phyloP scores from a whole-genome alignment of 2,797 vertebrate genomes.

The Vultur gryphus region DNA sequence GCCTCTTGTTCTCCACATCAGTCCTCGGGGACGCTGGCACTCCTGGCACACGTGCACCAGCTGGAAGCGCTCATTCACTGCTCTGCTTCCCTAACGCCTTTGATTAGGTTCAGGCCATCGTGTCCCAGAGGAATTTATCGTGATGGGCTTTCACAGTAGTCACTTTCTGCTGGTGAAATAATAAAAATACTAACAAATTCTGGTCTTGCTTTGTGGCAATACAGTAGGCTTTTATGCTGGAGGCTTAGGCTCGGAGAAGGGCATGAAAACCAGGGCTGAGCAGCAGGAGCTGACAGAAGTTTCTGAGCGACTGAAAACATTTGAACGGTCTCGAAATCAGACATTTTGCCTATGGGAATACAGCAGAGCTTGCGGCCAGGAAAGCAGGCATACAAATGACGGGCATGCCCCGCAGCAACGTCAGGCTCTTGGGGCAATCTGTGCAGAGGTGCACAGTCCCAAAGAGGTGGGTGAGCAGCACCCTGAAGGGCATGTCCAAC shows the following conservation, averaged over 20 bases:
- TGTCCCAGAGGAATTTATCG: neutral
- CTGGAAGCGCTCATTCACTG: neutral
- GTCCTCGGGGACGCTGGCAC: neutral
- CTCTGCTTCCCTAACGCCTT: neutral
- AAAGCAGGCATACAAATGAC: neutral
- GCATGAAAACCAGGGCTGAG: conserved; percentile 9
- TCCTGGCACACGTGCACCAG: neutral
- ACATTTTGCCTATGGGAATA: neutral
- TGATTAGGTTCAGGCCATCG: neutral
- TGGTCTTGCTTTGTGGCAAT: neutral
- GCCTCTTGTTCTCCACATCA: neutral
- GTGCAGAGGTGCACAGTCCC: neutral
- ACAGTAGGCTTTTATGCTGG: neutral
- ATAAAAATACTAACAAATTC: conserved; percentile 30
- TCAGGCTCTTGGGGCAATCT: neutral
- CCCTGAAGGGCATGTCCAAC: neutral
- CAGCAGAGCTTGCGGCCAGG: neutral
- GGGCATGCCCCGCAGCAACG: accelerated
- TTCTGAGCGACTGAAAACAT: neutral
- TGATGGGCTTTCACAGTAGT: neutral
- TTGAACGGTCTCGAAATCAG: neutral
- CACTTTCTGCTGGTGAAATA: neutral
- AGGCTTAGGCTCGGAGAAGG: neutral
- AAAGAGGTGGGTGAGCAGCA: neutral
- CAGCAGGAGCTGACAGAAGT: neutral